Evolutionary conservation across 2,888 invertebrate genomes (phyloP).

Genomic region (Xanthia togata): DNA sequence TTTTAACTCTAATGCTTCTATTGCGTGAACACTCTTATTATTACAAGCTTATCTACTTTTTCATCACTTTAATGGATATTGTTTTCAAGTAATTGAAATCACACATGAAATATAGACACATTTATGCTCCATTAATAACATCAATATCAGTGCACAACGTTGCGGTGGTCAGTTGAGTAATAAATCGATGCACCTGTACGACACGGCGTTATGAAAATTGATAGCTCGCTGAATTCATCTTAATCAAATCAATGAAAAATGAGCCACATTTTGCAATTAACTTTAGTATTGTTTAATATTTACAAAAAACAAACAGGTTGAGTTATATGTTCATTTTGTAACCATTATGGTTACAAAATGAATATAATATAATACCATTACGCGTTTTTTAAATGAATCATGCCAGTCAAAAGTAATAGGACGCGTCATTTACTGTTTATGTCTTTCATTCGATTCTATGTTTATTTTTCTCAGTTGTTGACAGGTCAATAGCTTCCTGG

Average conservation of each 20-base stretch:
- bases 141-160: slow-evolving; percentile 25
- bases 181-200: slow-evolving; percentile 39
- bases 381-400: slow-evolving; percentile 49
- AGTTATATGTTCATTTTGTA: slow-evolving; percentile 22
- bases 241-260: slow-evolving; percentile 29
- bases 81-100: slow-evolving; percentile 40
- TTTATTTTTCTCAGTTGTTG: slow-evolving; percentile 61
- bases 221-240: slow-evolving; percentile 16
- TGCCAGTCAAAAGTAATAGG: slow-evolving; percentile 44
- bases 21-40: slow-evolving; percentile 30
- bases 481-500: slow-evolving; percentile 60
- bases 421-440: slow-evolving; percentile 53
- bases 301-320: neutral
- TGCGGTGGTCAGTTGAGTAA: slow-evolving; percentile 34
- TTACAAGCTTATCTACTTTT: slow-evolving; percentile 5
- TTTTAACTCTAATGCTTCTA: slow-evolving; percentile 26
- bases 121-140: slow-evolving; percentile 12
- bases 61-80: slow-evolving; percentile 37
- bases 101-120: neutral
- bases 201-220: slow-evolving; percentile 28
- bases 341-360: no score
- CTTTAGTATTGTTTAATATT: neutral
- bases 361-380: no score
- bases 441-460: slow-evolving; percentile 56
- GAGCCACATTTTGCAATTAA: slow-evolving; percentile 6